Conservation (phyloP, 1,140 invertebrate species). For the Pygmarrhopalites habei region DNA sequence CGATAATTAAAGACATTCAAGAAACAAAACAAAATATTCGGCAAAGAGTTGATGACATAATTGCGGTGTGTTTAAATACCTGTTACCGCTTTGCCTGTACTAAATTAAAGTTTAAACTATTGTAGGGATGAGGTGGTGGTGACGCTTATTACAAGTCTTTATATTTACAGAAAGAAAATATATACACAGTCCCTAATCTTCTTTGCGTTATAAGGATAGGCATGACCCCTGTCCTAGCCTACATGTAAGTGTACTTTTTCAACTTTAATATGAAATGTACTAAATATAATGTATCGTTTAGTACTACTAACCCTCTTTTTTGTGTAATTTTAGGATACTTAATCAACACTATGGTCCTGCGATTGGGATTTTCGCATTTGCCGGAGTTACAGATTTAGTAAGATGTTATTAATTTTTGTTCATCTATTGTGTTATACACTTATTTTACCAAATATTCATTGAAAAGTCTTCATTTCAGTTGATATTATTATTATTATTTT, state of each 20-base stretch:
- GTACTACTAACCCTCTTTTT: too few species aligned
- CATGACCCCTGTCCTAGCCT: constrained; percentile 76
- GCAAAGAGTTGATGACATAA: constrained; percentile 59
- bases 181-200: constrained; percentile 87
- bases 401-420: too few species aligned
- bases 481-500: constrained; percentile 23
- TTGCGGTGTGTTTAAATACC: constrained; percentile 48
- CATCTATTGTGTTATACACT: too few species aligned
- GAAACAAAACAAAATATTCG: constrained; percentile 55
- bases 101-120: constrained; percentile 5
- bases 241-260: too few species aligned
- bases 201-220: constrained; percentile 74
- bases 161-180: constrained; percentile 77
- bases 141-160: too few species aligned
- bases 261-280: too few species aligned
- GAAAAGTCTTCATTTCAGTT: too few species aligned
- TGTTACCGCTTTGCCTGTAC: background rate
- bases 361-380: constrained; percentile 63
- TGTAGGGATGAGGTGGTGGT: too few species aligned
- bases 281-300: too few species aligned
- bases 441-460: too few species aligned
- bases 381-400: constrained; percentile 79
- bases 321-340: too few species aligned
- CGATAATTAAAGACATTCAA: constrained; percentile 57
- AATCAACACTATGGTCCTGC: constrained; percentile 66